Evolutionary conservation across 2,797 vertebrate species (phyloP), one percentile per base, ranked within the genome.

Genomic region (Microctenopoma steveboyesi): DNA sequence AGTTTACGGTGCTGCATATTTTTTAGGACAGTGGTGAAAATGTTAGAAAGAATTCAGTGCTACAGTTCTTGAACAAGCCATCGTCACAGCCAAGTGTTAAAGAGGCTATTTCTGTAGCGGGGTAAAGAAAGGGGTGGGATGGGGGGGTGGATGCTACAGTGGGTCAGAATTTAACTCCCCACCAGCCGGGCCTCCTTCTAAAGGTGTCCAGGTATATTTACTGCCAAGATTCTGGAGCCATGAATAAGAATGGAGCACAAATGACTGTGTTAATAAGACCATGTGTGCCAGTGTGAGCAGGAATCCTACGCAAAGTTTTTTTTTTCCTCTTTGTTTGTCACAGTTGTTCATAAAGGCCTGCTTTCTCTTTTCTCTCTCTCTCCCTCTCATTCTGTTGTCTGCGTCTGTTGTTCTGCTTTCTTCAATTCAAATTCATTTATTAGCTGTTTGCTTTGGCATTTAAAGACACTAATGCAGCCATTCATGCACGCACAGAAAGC

Each of bases 171-270:
- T 69, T n/a, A 61, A 70, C 64, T 63, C 28, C 7, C 42, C 67
- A 50, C 40, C 27, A 62, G 28, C 15, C 52, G 18, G 15, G 39
- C 56, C 49, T 45, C 57, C 57, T 61, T 51, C 43, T 14, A 37
- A 63, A 45, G 49, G 40, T 66, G 63, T 62, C 85, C 76, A 84
- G 87, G 88, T 90, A 90, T 88, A 91, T 93, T 91, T 89, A 90
- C 78, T 67, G 45, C 39, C 47, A 78, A 63, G 80, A 77, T 84
- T 78, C 75, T 71, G 69, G 54, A 72, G 76, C 70, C 58, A 85
- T 72, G 57, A 72, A 67, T 82, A 78, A 86, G 89, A 90, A 86
- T 86, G 76, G 80, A 87, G 76, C 80, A 74, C 63, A 83, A 79
- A 80, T 58, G 66, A 74, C 48, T 52, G 47, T 60, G 71, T 77